A percentile compares a stretch with the other conserved stretches of the same genome.
Conservation (phyloP, 2,113 vertebrate species). For the Anhinga anhinga region DNA sequence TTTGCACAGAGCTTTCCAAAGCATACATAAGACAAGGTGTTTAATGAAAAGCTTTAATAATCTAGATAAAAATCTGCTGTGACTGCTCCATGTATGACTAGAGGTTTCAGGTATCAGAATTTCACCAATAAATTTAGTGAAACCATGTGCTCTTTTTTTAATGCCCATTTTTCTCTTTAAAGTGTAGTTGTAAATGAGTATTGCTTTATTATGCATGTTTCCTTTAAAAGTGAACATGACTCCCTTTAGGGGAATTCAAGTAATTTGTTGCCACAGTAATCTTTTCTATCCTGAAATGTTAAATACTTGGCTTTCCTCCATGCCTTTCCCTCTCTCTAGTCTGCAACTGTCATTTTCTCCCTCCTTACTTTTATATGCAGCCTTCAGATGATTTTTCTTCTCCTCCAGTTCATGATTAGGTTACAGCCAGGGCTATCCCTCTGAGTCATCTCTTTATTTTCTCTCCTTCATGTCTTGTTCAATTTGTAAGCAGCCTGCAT, state of each 20-base stretch:
- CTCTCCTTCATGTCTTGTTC: slow-evolving; percentile 44
- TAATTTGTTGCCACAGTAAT: slow-evolving; percentile 75
- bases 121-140: slow-evolving; percentile 26
- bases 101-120: slow-evolving; percentile 5
- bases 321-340: slow-evolving; percentile 56
- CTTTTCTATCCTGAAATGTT: slow-evolving; percentile 71
- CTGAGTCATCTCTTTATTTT: slow-evolving; percentile 70
- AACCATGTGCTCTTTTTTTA: slow-evolving; percentile 45
- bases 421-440: slow-evolving; percentile 65
- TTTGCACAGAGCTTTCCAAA: slow-evolving; percentile 39
- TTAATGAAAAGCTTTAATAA: slow-evolving; percentile 18
- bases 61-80: neutral
- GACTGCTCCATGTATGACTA: neutral
- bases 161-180: slow-evolving; percentile 66
- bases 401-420: slow-evolving; percentile 68
- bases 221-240: slow-evolving; percentile 74
- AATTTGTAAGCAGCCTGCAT: slow-evolving; percentile 50
- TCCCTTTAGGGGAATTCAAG: slow-evolving; percentile 76
- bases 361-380: slow-evolving; percentile 41
- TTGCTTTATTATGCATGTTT: slow-evolving; percentile 74
- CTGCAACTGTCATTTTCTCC: slow-evolving; percentile 41
- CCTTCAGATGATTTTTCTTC: slow-evolving; percentile 69
- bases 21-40: neutral
- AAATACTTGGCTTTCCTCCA: slow-evolving; percentile 75
- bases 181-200: slow-evolving; percentile 70